Evolutionary conservation across 2,888 invertebrate species (phyloP), one percentile per base, ranked within the genome.

Genomic region (Tetanocera ferruginea): DNA sequence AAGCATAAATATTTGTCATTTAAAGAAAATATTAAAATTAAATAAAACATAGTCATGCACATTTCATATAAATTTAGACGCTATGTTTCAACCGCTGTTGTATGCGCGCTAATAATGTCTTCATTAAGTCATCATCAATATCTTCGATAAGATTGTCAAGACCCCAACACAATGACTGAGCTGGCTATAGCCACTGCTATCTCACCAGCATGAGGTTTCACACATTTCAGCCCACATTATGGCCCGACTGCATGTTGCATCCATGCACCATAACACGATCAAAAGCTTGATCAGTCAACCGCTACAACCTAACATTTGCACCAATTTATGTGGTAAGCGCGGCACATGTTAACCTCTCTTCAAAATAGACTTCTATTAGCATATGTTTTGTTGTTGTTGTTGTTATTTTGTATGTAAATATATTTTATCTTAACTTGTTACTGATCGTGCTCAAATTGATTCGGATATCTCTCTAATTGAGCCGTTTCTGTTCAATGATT

Each of bases 371-470:
- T 19, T 55, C 19, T 8, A 23, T 55, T 19, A 43, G 14, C 43
- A 43, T 43, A 6, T 14, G 11, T 43, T 43, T 43, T 69, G n/a
- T 34, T 60, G 34, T 62, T n/a, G n/a, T n/a, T n/a, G n/a, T n/a
- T n/a, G n/a, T 25, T 43, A 11, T 11, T 14, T 25, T 23, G 25
- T 17, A 51, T 25, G 17, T 11, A 5, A 17, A 25, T 28, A 1
- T 60, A 19, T 72, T 17, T 60, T 72, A 57, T 72, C 57, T 57
- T 51, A 31, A 49, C 64, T 25, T 17, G 23, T 19, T 34, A 51
- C 37, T 43, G 72, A 62, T 60, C 73, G 28, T 28, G 73, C 43
- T 73, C 25, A 19, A 49, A 28, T 60, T 49, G 73, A 73, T 37
- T 25, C 28, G 25, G 49, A 73, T 73, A 37, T 31, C 5, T 28